Percentiles rank a stretch among this genome's conserved stretches.
Conservation (phyloP, 2,797 vertebrate genomes). For the Apogon talboti region DNA sequence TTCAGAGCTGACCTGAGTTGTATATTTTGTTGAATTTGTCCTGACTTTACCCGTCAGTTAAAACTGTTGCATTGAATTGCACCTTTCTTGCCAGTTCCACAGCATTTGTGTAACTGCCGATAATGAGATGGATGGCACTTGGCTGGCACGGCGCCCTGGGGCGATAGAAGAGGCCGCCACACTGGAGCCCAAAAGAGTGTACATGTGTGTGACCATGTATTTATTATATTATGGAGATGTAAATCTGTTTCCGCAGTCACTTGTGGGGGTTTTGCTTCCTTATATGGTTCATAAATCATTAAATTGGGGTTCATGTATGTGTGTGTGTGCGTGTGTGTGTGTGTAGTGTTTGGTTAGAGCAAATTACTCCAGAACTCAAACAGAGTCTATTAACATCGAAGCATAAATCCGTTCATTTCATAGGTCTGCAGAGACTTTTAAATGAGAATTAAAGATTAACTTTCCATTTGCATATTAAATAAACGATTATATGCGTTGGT, state of each 20-base stretch:
- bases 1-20: slow-evolving; percentile 11
- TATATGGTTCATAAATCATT: too few species aligned
- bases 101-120: slow-evolving; percentile 37
- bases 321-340: background rate
- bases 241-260: too few species aligned
- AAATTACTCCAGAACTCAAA: slow-evolving; percentile 33
- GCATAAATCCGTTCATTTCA: slow-evolving; percentile 32
- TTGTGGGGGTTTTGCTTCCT: too few species aligned
- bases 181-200: background rate
- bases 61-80: slow-evolving; percentile 18
- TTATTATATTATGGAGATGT: too few species aligned
- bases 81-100: slow-evolving; percentile 17
- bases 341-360: slow-evolving; percentile 12
- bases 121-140: slow-evolving; percentile 21
- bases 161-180: slow-evolving; percentile 15
- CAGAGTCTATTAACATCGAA: slow-evolving; percentile 44
- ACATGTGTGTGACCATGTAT: slow-evolving; percentile 3
- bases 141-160: slow-evolving; percentile 22
- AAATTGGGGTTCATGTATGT: background rate
- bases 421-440: slow-evolving; percentile 21
- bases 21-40: background rate
- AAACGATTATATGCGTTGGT: slow-evolving; percentile 29
- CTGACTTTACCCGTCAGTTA: slow-evolving; percentile 33
- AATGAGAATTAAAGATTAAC: slow-evolving; percentile 37
- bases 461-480: slow-evolving; percentile 55